Conservation (phyloP, 2,797 vertebrate species). For the Staurois parvus region DNA sequence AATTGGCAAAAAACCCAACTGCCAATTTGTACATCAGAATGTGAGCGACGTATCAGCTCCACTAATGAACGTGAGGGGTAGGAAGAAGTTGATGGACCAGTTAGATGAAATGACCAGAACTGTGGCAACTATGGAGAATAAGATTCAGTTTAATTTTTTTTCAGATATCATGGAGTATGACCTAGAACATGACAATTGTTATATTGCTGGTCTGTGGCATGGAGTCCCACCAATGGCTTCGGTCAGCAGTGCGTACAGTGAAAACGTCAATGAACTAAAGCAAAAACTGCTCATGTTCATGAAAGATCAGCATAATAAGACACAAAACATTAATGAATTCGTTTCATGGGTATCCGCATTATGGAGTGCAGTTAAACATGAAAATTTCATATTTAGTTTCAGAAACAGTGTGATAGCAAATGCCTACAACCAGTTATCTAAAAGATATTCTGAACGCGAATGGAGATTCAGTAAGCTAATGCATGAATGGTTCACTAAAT, state of each 20-base stretch:
- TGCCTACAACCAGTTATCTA: conserved; percentile 73
- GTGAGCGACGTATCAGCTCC: conserved; percentile 6
- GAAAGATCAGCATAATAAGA: not conserved
- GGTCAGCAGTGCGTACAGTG: conserved; percentile 73
- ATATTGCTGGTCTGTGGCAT: conserved; percentile 76
- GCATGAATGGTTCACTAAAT: conserved; percentile 69
- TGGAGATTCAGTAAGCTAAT: conserved; percentile 66
- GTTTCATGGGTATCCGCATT: conserved; percentile 72
- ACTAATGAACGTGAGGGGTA: not conserved
- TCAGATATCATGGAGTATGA: conserved; percentile 9
- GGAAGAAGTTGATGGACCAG: conserved; percentile 1
- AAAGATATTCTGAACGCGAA: conserved; percentile 71
- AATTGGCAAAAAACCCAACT: not conserved
- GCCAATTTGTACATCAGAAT: conserved; percentile 19
- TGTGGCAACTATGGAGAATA: conserved; percentile 5
- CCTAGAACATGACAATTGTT: not conserved
- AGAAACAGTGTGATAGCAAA: conserved; percentile 71
- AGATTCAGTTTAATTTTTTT: not conserved
- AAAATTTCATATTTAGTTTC: conserved; percentile 65
- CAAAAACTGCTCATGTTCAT: conserved; percentile 70
- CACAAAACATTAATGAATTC: conserved; percentile 74
- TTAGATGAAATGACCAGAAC: conserved; percentile 9
- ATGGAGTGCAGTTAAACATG: conserved; percentile 72
- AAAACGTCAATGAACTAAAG: conserved; percentile 78
- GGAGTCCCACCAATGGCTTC: conserved; percentile 71